Evolutionary conservation across 2,888 invertebrate genomes (phyloP).

Genomic region (Megastigmus dorsalis): DNA sequence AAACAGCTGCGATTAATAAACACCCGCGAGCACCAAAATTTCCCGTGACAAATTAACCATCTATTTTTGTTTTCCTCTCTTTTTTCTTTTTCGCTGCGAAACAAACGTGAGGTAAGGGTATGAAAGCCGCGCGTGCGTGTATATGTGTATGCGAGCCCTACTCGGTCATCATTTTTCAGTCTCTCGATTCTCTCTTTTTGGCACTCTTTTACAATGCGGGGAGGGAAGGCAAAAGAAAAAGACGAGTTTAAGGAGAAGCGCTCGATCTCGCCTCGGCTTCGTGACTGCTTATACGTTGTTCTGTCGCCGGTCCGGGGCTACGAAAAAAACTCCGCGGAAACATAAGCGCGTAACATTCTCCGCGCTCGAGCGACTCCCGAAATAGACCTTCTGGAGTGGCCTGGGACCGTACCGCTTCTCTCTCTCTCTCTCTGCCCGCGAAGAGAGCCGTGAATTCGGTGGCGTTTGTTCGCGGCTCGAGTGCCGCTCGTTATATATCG

Average conservation of each 20-base stretch:
- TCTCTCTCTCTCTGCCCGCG: neutral
- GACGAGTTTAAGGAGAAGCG: neutral
- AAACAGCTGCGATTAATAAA: too few species aligned
- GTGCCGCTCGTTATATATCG: neutral
- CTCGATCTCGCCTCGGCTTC: slow-evolving; percentile 24
- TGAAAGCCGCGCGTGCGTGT: too few species aligned
- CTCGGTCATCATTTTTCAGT: slow-evolving; percentile 28
- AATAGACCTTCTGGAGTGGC: slow-evolving; percentile 65
- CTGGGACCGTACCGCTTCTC: slow-evolving; percentile 54
- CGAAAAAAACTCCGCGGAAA: slow-evolving; percentile 49
- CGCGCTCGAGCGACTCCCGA: slow-evolving; percentile 56
- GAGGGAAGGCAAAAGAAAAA: too few species aligned
- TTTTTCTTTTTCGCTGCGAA: neutral
- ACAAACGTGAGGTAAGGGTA: too few species aligned
- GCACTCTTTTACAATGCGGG: neutral
- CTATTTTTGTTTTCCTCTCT: too few species aligned
- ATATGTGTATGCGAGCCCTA: slow-evolving; percentile 13
- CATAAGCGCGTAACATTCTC: slow-evolving; percentile 47
- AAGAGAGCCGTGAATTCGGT: neutral
- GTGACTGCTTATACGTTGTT: slow-evolving; percentile 31
- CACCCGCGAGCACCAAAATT: neutral
- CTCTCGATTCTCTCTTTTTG: neutral
- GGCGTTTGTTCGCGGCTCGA: neutral
- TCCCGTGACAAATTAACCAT: too few species aligned
- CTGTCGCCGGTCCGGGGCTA: slow-evolving; percentile 53